Base-by-base conservation (phyloP, 2,113 vertebrate genomes). In the Lethenteron reissneri region DNA sequence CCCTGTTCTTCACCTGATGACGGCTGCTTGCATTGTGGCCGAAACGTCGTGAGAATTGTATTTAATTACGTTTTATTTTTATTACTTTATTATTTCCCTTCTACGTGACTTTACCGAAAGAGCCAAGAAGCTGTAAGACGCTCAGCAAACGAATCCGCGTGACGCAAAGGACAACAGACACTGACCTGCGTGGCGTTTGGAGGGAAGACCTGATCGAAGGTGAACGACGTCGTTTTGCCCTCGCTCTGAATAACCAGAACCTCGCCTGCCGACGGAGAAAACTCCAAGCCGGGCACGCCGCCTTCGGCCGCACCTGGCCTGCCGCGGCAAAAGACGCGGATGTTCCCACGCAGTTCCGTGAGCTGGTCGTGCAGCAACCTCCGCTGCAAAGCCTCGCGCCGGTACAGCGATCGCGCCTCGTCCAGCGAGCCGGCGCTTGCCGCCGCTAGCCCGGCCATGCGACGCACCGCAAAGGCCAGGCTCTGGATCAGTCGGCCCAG, bases 271-370 rank as follows among this genome's bases (percentile, higher is more conserved):
- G 77, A 76, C 1, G 70, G 57, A 41, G 41, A 41, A 4, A 72
- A 74, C 69, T 80, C 80, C 72, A 81, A n/a, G 14, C 77, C 77
- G 58, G 71, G 71, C 25, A 60, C 70, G 57, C 74, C 59, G 60
- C 25, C 10, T 5, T 41, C 41, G 41, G 6, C 5, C 0, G 74
- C 14, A 71, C 73, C 75, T 57, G 58, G 76, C 74, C 81, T 75
- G 74, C 79, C 79, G 72, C 80, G 75, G 14, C 80, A 81, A 75
- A 83, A 82, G n/a, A 82, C 78, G 15, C 76, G 70, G 71, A 82
- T 78, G 71, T 82, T 82, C 14, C 80, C 80, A 74, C 80, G 78
- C 21, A 81, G 78, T 75, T 82, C 81, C 70, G 81, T 75, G 71
- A 82, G 77, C 72, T 79, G 73, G 68, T 80, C 82, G 71, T 79